phyloP scores from a whole-genome alignment of 2,113 vertebrate genomes.

The Pseudorasbora parva region DNA sequence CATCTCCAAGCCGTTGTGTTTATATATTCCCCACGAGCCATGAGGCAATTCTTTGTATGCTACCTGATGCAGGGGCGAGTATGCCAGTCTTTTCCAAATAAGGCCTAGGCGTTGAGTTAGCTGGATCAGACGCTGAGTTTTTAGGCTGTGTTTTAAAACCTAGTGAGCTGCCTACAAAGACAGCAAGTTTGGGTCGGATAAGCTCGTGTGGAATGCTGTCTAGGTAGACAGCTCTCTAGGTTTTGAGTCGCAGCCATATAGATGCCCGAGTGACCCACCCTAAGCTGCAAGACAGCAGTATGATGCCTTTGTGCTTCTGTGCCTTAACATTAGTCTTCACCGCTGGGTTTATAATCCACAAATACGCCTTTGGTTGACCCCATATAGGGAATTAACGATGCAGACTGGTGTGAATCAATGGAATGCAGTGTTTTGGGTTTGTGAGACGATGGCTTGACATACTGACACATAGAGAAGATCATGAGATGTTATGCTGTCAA shows the following conservation, averaged over 20 bases:
- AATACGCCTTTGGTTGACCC: not conserved
- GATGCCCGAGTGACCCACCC: conserved; percentile 81
- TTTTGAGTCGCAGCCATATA: conserved; percentile 43
- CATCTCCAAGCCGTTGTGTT: not conserved
- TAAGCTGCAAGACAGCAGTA: conserved; percentile 49
- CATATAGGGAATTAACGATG: not conserved
- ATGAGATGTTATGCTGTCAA: conserved; percentile 13
- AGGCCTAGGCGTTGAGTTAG: conserved; percentile 66
- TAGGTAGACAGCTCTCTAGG: not conserved
- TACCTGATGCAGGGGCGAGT: not conserved
- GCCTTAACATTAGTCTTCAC: not conserved
- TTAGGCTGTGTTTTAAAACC: not conserved
- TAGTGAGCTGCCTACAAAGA: not conserved
- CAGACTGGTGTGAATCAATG: not conserved
- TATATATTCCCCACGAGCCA: not conserved
- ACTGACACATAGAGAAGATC: conserved; percentile 49
- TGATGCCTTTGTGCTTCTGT: conserved; percentile 22
- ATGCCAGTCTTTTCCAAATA: conserved; percentile 51
- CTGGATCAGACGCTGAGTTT: conserved; percentile 31
- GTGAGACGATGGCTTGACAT: conserved; percentile 32
- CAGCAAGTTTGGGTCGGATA: not conserved
- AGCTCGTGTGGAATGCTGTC: not conserved
- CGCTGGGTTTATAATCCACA: not conserved
- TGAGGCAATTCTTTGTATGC: not conserved
- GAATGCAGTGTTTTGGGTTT: conserved; percentile 21